Conservation (phyloP, 1,140 invertebrate genomes). For the Streblospio benedicti region DNA sequence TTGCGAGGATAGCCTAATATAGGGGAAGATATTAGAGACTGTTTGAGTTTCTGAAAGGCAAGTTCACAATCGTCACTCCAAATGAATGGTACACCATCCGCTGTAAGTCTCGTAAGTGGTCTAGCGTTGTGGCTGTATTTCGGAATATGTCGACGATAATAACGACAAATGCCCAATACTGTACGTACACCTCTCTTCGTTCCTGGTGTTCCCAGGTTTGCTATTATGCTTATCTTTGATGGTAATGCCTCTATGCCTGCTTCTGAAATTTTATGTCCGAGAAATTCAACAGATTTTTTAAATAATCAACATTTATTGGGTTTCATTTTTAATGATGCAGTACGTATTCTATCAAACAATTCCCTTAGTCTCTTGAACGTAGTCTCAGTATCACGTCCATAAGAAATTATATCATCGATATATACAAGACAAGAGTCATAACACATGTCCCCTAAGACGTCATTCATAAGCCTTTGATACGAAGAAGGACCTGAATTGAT, state of each 20-base stretch:
- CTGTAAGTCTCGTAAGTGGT: slow-evolving; percentile 9
- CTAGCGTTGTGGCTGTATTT: slow-evolving; percentile 17
- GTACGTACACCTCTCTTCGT: slow-evolving; percentile 11
- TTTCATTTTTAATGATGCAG: slow-evolving; percentile 46
- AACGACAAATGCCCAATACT: slow-evolving; percentile 16
- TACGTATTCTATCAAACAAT: slow-evolving; percentile 37
- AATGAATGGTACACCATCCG: neutral
- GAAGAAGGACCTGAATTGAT: neutral
- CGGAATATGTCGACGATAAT: slow-evolving; percentile 34
- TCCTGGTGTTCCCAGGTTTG: slow-evolving; percentile 6
- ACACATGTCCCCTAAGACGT: neutral
- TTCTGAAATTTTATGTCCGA: slow-evolving; percentile 31
- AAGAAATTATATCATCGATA: slow-evolving; percentile 10
- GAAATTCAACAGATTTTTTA: slow-evolving; percentile 34
- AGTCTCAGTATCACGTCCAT: slow-evolving; percentile 31
- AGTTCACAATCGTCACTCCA: neutral
- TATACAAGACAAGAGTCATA: slow-evolving; percentile 3
- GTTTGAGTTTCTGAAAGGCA: slow-evolving; percentile 13
- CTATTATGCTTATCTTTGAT: slow-evolving; percentile 16
- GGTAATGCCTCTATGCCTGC: slow-evolving; percentile 16
- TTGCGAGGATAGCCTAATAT: slow-evolving; percentile 30
- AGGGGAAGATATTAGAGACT: slow-evolving; percentile 1
- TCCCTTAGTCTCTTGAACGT: slow-evolving; percentile 35
- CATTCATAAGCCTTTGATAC: slow-evolving; percentile 10
- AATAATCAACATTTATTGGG: slow-evolving; percentile 35